Percentiles rank a stretch among this genome's conserved stretches.
phyloP scores from a whole-genome alignment of 2,797 vertebrate species.

The Ctenopoma multispine region DNA sequence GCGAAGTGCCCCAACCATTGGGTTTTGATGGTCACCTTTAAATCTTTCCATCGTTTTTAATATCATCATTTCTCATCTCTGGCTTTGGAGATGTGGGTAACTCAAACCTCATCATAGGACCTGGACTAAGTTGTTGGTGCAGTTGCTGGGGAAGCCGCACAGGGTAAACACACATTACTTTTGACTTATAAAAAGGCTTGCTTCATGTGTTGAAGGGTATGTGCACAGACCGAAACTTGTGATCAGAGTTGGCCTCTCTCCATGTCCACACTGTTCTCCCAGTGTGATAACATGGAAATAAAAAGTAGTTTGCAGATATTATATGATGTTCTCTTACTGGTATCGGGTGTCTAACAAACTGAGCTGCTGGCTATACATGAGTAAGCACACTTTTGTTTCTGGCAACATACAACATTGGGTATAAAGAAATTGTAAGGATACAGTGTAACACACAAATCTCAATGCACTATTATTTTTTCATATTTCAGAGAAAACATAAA shows the following conservation, averaged over 20 bases:
- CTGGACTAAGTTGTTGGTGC: constrained; percentile 25
- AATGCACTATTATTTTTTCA: background rate
- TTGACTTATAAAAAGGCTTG: constrained; percentile 42
- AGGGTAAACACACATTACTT: constrained; percentile 53
- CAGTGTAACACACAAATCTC: background rate
- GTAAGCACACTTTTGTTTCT: background rate
- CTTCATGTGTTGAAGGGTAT: constrained; percentile 22
- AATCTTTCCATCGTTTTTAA: constrained; percentile 66
- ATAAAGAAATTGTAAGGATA: background rate
- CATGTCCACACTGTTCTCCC: background rate
- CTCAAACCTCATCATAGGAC: constrained; percentile 63
- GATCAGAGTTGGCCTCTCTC: constrained; percentile 22
- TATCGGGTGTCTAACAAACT: background rate
- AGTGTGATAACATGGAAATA: constrained; percentile 21
- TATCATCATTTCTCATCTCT: constrained; percentile 64
- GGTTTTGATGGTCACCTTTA: constrained; percentile 67
- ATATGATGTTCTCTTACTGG: constrained; percentile 46
- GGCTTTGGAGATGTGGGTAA: constrained; percentile 57
- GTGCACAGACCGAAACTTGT: constrained; percentile 5
- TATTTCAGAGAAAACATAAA: background rate
- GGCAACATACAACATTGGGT: background rate
- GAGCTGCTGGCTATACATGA: no score
- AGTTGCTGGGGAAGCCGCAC: constrained; percentile 40
- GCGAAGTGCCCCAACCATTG: constrained; percentile 30
- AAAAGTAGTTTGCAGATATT: constrained; percentile 35